Percentiles rank a stretch among this genome's conserved stretches.
These are phyloP conservation scores for Margarornis squamiger DNA, from an alignment of 2,797 vertebrate genomes.

Conservation along the genomic window DNA sequence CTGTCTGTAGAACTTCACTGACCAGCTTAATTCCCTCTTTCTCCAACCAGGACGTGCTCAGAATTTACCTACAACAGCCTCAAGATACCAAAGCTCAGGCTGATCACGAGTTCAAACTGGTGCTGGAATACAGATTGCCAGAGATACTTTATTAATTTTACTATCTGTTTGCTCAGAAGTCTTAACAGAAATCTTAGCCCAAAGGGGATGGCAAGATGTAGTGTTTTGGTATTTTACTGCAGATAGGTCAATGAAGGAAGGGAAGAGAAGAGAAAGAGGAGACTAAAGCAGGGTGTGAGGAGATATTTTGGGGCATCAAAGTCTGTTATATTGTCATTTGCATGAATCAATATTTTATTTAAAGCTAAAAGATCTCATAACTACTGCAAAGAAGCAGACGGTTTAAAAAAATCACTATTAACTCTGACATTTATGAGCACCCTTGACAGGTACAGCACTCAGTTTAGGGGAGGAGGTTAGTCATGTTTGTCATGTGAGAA, in stretches of 20 bases:
- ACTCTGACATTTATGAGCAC: slow-evolving; percentile 61
- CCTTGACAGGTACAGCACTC: slow-evolving; percentile 20
- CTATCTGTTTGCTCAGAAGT: neutral
- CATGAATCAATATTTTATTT: slow-evolving; percentile 17
- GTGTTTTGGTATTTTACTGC: neutral
- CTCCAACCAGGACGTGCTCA: neutral
- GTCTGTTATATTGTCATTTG: neutral
- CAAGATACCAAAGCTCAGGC: neutral
- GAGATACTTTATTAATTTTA: neutral
- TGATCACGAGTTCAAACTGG: neutral
- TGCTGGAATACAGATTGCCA: neutral
- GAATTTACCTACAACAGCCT: neutral
- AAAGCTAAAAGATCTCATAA: slow-evolving; percentile 12
- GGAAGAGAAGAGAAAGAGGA: neutral
- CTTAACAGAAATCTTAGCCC: neutral
- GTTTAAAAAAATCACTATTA: slow-evolving; percentile 61
- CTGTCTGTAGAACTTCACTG: neutral
- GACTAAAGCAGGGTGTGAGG: neutral
- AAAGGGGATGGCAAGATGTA: neutral
- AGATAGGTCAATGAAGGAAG: neutral
- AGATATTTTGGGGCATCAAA: neutral
- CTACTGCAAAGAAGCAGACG: neutral
- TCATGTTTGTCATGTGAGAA: neutral
- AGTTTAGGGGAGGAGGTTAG: neutral
- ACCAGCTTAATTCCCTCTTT: neutral